Evolutionary conservation across 2,888 invertebrate species (phyloP).

Genomic region (Lycocerus yunnanus): DNA sequence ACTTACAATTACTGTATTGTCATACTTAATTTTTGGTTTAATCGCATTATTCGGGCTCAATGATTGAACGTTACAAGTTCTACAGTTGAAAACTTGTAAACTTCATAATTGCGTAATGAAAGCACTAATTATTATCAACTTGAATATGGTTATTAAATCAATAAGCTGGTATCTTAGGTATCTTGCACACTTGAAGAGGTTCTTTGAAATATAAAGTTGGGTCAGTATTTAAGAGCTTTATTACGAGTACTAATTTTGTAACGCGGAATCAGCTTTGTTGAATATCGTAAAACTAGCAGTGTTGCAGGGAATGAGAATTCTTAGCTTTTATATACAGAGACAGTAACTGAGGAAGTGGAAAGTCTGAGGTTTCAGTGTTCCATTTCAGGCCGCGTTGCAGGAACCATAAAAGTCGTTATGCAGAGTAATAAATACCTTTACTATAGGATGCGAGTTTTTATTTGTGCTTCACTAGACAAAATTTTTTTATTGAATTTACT

Average conservation of each 20-base stretch:
- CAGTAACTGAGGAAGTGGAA: slow-evolving; percentile 28
- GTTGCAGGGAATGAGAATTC: slow-evolving; percentile 19
- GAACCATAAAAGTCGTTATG: slow-evolving; percentile 31
- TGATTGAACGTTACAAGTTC: slow-evolving; percentile 1
- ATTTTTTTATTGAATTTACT: not conserved
- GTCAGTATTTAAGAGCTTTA: not conserved
- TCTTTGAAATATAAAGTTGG: not conserved
- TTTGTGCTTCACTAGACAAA: not conserved
- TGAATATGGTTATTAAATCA: not conserved
- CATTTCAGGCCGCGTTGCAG: slow-evolving; percentile 29
- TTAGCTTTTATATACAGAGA: slow-evolving; percentile 29
- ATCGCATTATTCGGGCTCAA: not conserved
- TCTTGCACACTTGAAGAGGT: not conserved
- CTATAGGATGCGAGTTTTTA: slow-evolving; percentile 2
- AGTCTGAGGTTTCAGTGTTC: slow-evolving; percentile 28
- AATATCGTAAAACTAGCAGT: slow-evolving; percentile 25
- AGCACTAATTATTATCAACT: slow-evolving; percentile 2
- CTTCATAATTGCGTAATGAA: slow-evolving; percentile 1
- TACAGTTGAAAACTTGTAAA: slow-evolving; percentile 1
- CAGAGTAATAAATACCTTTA: slow-evolving; percentile 29
- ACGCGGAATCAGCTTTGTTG: slow-evolving; percentile 22
- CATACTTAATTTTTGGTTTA: not conserved
- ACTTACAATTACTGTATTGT: not conserved
- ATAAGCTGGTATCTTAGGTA: not conserved
- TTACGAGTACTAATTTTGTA: slow-evolving; percentile 23